These are phyloP conservation scores for Cricetomys ansorgei DNA, from an alignment of 2,113 vertebrate species.

Conservation along the genomic window DNA sequence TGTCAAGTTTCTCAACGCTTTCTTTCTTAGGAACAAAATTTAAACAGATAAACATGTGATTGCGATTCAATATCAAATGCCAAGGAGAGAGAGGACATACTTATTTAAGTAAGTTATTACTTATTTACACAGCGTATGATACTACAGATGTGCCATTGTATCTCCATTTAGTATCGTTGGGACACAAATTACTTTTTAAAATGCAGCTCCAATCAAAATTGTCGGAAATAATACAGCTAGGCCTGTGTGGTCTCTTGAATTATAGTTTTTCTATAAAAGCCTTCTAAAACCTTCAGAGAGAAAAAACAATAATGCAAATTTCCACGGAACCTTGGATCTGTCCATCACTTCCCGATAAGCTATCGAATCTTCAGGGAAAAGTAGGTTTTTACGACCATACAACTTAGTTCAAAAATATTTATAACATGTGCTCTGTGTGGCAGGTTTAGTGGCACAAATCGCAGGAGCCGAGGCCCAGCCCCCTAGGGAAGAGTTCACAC, in stretches of 20 bases:
- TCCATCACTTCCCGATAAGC: slow-evolving; percentile 2
- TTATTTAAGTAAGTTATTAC: slow-evolving; percentile 38
- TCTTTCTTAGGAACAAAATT: background rate
- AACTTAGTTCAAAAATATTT: slow-evolving; percentile 14
- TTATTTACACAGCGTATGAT: slow-evolving; percentile 16
- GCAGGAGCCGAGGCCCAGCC: background rate
- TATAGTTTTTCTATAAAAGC: slow-evolving; percentile 71
- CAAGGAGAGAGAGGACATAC: slow-evolving; percentile 33
- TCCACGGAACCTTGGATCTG: slow-evolving; percentile 57
- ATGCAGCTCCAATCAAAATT: slow-evolving; percentile 76
- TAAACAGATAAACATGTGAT: slow-evolving; percentile 35
- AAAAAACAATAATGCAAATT: slow-evolving; percentile 65
- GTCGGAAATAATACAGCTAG: slow-evolving; percentile 72
- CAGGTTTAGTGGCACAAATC: background rate
- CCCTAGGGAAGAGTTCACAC: background rate
- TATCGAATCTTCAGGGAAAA: background rate
- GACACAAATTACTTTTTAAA: slow-evolving; percentile 81
- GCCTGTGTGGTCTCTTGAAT: slow-evolving; percentile 73
- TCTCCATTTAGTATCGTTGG: slow-evolving; percentile 70
- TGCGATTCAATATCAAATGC: slow-evolving; percentile 34
- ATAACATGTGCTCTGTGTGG: background rate
- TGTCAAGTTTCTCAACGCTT: slow-evolving; percentile 54
- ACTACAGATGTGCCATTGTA: slow-evolving; percentile 49
- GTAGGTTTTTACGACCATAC: background rate
- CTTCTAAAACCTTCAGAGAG: slow-evolving; percentile 49